Evolutionary conservation across 2,888 invertebrate species (phyloP).

Genomic region (Phaonia tiefii): DNA sequence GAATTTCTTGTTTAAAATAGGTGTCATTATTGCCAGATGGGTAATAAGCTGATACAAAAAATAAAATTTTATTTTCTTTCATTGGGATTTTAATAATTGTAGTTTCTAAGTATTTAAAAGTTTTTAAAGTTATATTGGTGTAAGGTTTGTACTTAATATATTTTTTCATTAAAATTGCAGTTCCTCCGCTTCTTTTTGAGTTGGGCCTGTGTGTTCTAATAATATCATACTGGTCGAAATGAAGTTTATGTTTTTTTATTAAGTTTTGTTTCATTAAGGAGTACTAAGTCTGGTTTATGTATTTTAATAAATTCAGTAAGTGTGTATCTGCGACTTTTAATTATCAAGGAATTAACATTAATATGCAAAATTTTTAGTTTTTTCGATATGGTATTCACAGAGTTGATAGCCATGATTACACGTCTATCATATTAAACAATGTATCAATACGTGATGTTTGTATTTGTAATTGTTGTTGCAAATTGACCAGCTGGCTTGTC

Average conservation of each 20-base stretch:
- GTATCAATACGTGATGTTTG: background rate
- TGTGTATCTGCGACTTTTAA: background rate
- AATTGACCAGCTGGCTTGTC: background rate
- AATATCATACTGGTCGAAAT: background rate
- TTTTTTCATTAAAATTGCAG: conserved; percentile 5
- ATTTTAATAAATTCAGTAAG: background rate
- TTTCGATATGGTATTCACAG: background rate
- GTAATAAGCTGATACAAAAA: background rate
- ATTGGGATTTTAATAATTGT: conserved; percentile 6
- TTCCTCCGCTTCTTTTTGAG: too few relatives aligned
- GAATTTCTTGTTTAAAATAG: background rate
- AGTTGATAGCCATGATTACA: background rate
- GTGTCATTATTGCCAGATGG: background rate
- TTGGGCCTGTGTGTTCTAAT: background rate
- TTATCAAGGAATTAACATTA: background rate
- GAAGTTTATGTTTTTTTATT: background rate
- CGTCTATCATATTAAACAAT: background rate
- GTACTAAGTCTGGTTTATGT: background rate
- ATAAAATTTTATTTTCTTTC: background rate
- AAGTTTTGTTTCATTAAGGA: background rate
- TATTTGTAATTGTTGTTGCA: background rate
- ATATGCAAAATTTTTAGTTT: background rate
- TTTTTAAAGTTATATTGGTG: too few relatives aligned
- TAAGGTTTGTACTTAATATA: conserved; percentile 8
- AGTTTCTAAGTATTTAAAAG: conserved; percentile 11